These are phyloP conservation scores for Odobenus rosmarus DNA, from an alignment of 2,113 vertebrate genomes.

Conservation along the genomic window DNA sequence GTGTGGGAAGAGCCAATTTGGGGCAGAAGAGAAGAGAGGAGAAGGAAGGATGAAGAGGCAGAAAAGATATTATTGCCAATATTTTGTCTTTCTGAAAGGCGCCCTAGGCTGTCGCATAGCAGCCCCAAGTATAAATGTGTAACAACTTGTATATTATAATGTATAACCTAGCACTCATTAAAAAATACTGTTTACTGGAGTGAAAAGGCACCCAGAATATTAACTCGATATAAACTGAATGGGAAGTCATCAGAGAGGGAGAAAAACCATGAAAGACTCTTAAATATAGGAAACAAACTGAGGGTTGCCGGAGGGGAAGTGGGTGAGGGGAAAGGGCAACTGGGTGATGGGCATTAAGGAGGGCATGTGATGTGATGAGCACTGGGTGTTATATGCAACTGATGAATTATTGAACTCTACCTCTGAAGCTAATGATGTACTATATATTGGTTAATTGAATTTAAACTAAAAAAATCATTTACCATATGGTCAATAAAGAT, in stretches of 20 bases:
- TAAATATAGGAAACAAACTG: background rate
- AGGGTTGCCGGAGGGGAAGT: background rate
- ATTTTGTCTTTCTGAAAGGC: conserved; percentile 56
- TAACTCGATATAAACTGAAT: conserved; percentile 62
- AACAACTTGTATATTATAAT: conserved; percentile 39
- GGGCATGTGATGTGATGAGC: background rate
- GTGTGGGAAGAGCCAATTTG: background rate
- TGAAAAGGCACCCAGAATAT: conserved; percentile 37
- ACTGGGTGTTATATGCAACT: background rate
- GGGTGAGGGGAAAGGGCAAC: background rate
- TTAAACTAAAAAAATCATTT: conserved; percentile 44
- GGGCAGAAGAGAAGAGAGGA: background rate
- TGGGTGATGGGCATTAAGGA: background rate
- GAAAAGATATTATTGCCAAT: conserved; percentile 24
- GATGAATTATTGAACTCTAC: background rate
- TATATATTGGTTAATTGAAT: background rate
- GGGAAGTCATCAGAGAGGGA: background rate
- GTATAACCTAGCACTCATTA: conserved; percentile 62
- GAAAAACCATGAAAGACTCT: background rate
- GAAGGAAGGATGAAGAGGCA: background rate
- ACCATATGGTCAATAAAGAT: conserved; percentile 76
- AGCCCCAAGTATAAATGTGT: conserved; percentile 51
- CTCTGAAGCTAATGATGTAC: background rate
- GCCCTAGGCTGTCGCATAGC: conserved; percentile 31
- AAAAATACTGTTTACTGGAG: conserved; percentile 24